Evolutionary conservation across 2,113 vertebrate species (phyloP), one percentile per base, ranked within the genome.

Genomic region (Syngnathus floridae): DNA sequence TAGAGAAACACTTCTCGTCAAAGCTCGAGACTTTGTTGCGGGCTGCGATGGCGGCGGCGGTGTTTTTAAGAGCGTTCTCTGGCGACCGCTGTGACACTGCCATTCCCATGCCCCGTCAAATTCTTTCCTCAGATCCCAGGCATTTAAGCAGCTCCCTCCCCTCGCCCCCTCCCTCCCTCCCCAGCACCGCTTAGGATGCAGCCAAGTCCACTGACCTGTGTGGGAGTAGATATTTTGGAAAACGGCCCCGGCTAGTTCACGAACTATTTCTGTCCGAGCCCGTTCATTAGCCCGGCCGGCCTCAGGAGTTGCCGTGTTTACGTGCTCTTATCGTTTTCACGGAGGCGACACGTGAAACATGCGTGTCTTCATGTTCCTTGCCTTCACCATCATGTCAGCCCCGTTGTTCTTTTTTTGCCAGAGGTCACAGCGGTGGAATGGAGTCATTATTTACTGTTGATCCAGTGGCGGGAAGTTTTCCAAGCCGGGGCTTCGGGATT

Each of bases 51-150:
- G 88, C 65, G 90, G 92, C 92, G 90, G 92, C 58, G 13, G 36
- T 91, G 91, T 92, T 94, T 95, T 95, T 90, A 94, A 92, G 89
- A 90, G 88, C 91, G 89, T 91, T 92, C 91, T 93, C 91, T 93
- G 90, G 91, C 92, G 92, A 90, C 91, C 90, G 90, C 91, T 87
- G 88, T 89, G 91, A 95, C 91, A 91, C 87, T 86, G 84, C 75
- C 89, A 90, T 97, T 97, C 95, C 94, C 95, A 98, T 95, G 95
- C 94, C 95, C 94, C 89, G 81, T 86, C 74, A 73, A 93, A 97
- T 95, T 95, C 94, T 91, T 94, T 82, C 86, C 86, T 87, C 88
- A 89, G 87, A 92, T 95, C 94, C 94, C 92, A 90, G 84, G 86
- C 93, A 94, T 91, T 92, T 91, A 64, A 85, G 82, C 89, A 74